Conservation (phyloP, 2,797 vertebrate genomes). For the Cuculus canorus region DNA sequence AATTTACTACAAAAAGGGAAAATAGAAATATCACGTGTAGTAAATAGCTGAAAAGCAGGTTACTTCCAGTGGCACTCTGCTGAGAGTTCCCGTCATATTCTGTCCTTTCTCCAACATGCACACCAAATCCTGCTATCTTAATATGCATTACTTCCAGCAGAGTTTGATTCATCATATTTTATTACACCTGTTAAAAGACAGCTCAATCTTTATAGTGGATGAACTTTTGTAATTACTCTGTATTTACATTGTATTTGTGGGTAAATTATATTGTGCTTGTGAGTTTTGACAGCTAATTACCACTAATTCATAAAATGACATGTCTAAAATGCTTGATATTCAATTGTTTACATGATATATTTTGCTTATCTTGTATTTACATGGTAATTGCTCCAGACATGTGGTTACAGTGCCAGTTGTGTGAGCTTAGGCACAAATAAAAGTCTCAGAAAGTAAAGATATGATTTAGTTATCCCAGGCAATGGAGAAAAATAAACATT, state of each 20-base stretch:
- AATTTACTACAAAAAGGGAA: not conserved
- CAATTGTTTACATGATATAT: not conserved
- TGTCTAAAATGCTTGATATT: not conserved
- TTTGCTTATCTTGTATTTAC: slow-evolving; percentile 24
- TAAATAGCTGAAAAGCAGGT: not conserved
- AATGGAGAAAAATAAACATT: not conserved
- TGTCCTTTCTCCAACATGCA: not conserved
- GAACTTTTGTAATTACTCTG: not conserved
- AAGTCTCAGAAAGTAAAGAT: not conserved
- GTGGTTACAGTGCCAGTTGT: not conserved
- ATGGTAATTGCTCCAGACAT: not conserved
- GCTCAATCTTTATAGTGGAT: not conserved
- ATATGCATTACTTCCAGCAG: not conserved
- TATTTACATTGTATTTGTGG: not conserved
- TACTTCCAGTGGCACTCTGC: not conserved
- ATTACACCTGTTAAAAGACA: not conserved
- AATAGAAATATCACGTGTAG: not conserved
- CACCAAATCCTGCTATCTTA: not conserved
- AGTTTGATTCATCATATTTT: not conserved
- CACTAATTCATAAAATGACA: slow-evolving; percentile 17
- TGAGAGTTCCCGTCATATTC: not conserved
- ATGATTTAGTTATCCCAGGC: not conserved
- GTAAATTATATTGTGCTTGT: slow-evolving; percentile 17
- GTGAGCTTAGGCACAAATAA: not conserved
- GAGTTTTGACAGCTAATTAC: slow-evolving; percentile 37